phyloP scores from a whole-genome alignment of 2,797 vertebrate species.

The Furcifer pardalis region DNA sequence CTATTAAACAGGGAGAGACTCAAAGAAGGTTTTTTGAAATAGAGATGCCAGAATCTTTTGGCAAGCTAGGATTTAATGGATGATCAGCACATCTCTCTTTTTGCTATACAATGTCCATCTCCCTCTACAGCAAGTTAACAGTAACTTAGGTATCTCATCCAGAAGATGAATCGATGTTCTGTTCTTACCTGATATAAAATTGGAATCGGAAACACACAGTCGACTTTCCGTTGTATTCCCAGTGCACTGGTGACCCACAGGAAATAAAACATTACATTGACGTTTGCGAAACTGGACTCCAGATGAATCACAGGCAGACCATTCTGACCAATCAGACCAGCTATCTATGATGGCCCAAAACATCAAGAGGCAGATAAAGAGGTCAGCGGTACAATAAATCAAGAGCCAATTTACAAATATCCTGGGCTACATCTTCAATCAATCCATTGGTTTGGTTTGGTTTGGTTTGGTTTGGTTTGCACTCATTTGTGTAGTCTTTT shows the following conservation, averaged over 20 bases:
- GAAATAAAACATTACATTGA: conserved; percentile 90
- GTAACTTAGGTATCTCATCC: background rate
- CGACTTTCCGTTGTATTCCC: conserved; percentile 90
- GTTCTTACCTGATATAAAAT: conserved; percentile 90
- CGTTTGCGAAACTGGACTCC: conserved; percentile 85
- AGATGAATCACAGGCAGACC: conserved; percentile 87
- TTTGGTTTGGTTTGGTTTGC: too few relatives aligned
- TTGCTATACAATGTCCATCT: too few relatives aligned
- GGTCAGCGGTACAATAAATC: too few relatives aligned
- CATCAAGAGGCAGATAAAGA: background rate
- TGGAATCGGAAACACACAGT: conserved; percentile 85
- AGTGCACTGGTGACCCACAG: conserved; percentile 89
- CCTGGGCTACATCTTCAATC: background rate
- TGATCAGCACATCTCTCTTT: background rate
- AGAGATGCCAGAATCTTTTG: too few relatives aligned
- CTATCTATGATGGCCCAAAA: conserved; percentile 81
- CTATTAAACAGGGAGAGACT: background rate
- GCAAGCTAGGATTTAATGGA: too few relatives aligned
- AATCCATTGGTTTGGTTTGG: too few relatives aligned
- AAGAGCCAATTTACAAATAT: background rate
- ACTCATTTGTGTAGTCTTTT: too few relatives aligned
- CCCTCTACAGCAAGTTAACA: background rate
- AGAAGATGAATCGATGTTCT: background rate
- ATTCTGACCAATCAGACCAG: conserved; percentile 95
- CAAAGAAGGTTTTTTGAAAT: too few relatives aligned